Evolutionary conservation across 2,113 vertebrate genomes (phyloP), one percentile per base, ranked within the genome.

Genomic region (Nesoenas mayeri): DNA sequence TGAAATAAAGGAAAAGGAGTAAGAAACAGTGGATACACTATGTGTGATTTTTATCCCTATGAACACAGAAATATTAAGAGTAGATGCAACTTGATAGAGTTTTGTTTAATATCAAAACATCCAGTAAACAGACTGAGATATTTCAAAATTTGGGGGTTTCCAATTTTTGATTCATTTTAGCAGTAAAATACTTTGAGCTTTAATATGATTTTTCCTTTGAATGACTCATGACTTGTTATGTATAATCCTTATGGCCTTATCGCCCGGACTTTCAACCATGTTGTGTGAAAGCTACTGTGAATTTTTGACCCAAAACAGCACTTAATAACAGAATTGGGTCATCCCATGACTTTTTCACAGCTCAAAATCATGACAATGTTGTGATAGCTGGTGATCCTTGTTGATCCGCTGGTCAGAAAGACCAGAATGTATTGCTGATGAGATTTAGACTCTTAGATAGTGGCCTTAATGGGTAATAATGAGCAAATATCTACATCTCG

Each of bases 1-100:
- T 82, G 94, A 90, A 97, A 96, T 78, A 94, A 77, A 95, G 93
- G 73, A 90, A 97, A 97, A 97, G 56, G 88, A 93, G 80, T 56
- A 80, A 28, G 34, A 82, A 96, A 72, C 10, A 88, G 15, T 77
- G 72, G 79, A 70, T 86, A 54, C 28, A 38, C 38, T 26, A 36
- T 38, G 44, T 51, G 34, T 69, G 81, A 51, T 54, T 79, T 89
- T 67, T 48, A 54, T 24, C 26, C 65, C 36, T 24, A 8, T 42
- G 66, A 95, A 85, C 83, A 94, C 34, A 96, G 50, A 85, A 93
- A 64, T 83, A 67, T 18, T 60, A 67, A 17, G 32, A 60, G 47
- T 53, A 78, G 67, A 67, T 48, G 51, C 51, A 66, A 21, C 65
- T 34, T 61, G 29, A 47, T 18, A 69, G 64, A 80, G 22, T 73